Base-by-base conservation (phyloP, 2,888 invertebrate species). In the Cheilosia urbana region DNA sequence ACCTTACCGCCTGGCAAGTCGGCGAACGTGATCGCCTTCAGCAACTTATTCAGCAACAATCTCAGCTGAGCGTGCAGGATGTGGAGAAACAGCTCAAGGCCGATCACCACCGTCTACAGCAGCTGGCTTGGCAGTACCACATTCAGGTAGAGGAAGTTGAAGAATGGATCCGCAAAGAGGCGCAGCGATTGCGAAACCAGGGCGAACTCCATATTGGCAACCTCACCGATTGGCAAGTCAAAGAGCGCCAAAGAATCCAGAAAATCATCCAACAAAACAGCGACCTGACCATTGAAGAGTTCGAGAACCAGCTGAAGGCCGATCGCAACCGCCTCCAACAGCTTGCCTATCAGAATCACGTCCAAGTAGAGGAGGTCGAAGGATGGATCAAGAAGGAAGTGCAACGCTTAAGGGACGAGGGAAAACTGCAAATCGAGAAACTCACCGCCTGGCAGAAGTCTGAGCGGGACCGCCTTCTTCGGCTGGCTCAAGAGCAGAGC, bases 11-110 rank as follows among this genome's bases (percentile, higher is more conserved):
- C 0, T 92, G 91, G 91, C 91, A 92, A 66, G 30, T 90, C 21
- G 88, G 88, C 3, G 92, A 92, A 71, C 90, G 92, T 0, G 90
- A 91, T 45, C 91, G 91, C 42, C 90, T 92, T 34, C 90, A 90
- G 53, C 75, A 89, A 7, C 68, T 91, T 13, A 90, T 91, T 9
- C 87, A 87, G 2, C 89, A 90, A 15, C 89, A 90, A 49, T 90
- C 91, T 13, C 88, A 88, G 0, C 57, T 91, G n/a, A 90, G 90
- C 4, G 89, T 90, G 0, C 82, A 87, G 0, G 90, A 92, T n/a
- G 89, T 89, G 55, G 90, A 92, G 51, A 87, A 90, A 2, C 90
- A 90, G 40, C 73, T 92, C n/a, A 87, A 89, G n/a, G 87, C 87
- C 0, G 91, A 92, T 88, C 91, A 90, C 0, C 88, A 89, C 0